Percentiles rank a stretch among this genome's conserved stretches.
phyloP scores from a whole-genome alignment of 2,888 invertebrate genomes.

The Nezara viridula region DNA sequence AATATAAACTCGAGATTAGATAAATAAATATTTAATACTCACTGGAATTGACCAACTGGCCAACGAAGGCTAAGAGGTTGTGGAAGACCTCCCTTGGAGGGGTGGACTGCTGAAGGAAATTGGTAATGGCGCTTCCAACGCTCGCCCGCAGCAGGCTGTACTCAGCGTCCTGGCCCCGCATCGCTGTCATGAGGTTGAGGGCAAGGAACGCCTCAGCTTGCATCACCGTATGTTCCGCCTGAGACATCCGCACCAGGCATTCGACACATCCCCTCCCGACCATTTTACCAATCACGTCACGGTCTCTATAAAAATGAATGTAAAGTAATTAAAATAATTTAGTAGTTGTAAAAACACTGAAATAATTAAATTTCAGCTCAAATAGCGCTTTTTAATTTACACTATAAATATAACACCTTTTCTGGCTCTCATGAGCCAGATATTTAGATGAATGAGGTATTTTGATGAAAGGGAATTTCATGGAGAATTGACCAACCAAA shows the following conservation, averaged over 20 bases:
- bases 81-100: slow-evolving; percentile 66
- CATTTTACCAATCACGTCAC: slow-evolving; percentile 70
- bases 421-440: too few relatives aligned
- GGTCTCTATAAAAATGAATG: slow-evolving; percentile 67
- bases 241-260: slow-evolving; percentile 85
- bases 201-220: slow-evolving; percentile 86
- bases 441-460: too few relatives aligned
- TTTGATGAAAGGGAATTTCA: too few relatives aligned
- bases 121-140: slow-evolving; percentile 67
- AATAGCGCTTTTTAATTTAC: too few relatives aligned
- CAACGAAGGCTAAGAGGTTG: slow-evolving; percentile 66
- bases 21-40: slow-evolving; percentile 53
- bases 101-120: slow-evolving; percentile 61
- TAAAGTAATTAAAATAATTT: too few relatives aligned
- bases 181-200: slow-evolving; percentile 75
- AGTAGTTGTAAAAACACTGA: too few relatives aligned
- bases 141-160: slow-evolving; percentile 70
- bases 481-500: too few relatives aligned
- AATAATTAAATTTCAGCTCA: too few relatives aligned
- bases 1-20: not conserved
- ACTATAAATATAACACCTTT: too few relatives aligned
- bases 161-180: slow-evolving; percentile 67
- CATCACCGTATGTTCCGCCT: slow-evolving; percentile 88
- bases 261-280: slow-evolving; percentile 76
- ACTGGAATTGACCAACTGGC: slow-evolving; percentile 66